phyloP scores from a whole-genome alignment of 2,888 invertebrate genomes.

The Microctonus hyperodae region DNA sequence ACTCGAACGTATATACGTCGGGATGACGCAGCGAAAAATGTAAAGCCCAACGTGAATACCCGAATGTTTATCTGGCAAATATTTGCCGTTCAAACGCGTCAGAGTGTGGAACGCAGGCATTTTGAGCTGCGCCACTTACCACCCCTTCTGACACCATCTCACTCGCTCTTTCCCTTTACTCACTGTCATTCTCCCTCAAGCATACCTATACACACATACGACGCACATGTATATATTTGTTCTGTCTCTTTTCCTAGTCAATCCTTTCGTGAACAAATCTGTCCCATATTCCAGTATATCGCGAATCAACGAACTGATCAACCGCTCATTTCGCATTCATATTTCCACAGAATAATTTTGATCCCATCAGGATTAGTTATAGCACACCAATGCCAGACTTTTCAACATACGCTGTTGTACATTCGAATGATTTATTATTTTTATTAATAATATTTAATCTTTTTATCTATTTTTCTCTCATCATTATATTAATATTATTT shows the following conservation, averaged over 20 bases:
- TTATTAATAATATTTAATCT: neutral
- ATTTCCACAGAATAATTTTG: constrained; percentile 31
- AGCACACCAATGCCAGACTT: neutral
- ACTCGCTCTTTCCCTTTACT: neutral
- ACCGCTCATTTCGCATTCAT: constrained; percentile 37
- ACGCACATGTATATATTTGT: too few species aligned
- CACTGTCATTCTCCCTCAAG: neutral
- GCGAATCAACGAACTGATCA: constrained; percentile 27
- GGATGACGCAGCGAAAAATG: constrained; percentile 28
- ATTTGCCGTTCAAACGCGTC: constrained; percentile 44
- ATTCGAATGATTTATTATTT: neutral
- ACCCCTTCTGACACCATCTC: constrained; percentile 16
- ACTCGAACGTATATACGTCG: neutral
- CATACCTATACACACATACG: too few species aligned
- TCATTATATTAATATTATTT: neutral
- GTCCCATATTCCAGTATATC: constrained; percentile 28
- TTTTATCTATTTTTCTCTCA: neutral
- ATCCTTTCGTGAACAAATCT: constrained; percentile 11
- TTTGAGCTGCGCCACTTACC: constrained; percentile 31
- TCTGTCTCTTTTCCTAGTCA: constrained; percentile 3
- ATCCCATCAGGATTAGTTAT: neutral
- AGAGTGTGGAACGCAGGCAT: constrained; percentile 27
- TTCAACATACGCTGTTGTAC: neutral
- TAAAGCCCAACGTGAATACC: constrained; percentile 31
- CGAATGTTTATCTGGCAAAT: constrained; percentile 46